Evolutionary conservation across 2,888 invertebrate species (phyloP).

Genomic region (Sarcophaga subvicina): DNA sequence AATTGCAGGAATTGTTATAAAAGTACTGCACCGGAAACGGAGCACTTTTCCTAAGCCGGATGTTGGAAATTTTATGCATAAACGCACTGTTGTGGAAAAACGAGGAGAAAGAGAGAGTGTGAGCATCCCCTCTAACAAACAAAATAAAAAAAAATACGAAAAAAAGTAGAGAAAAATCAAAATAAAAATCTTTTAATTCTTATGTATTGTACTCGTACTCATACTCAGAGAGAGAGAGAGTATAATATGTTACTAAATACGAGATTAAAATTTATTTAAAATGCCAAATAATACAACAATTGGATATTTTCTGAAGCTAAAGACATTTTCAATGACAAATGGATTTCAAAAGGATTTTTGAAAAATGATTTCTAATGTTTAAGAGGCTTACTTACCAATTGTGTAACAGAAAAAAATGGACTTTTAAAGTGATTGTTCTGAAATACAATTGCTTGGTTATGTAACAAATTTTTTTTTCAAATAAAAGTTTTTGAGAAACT

Average conservation of each 20-base stretch:
- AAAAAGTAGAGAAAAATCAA: too few species aligned
- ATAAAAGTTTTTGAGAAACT: neutral
- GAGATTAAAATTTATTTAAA: neutral
- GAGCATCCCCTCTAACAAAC: neutral
- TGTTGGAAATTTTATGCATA: constrained; percentile 67
- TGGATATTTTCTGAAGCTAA: neutral
- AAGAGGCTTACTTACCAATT: neutral
- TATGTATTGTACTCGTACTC: neutral
- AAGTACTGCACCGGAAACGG: constrained; percentile 70
- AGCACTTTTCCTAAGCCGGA: constrained; percentile 71
- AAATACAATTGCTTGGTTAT: neutral
- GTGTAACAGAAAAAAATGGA: neutral
- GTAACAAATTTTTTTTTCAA: neutral
- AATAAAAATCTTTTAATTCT: neutral
- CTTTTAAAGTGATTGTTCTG: neutral
- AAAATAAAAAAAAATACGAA: neutral
- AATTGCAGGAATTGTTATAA: constrained; percentile 67
- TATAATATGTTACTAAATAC: neutral
- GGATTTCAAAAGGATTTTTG: neutral
- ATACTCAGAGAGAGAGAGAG: too few species aligned
- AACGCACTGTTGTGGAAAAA: constrained; percentile 67
- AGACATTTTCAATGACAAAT: neutral
- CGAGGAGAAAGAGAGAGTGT: neutral
- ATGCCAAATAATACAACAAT: neutral
- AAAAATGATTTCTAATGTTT: neutral